Evolutionary conservation across 1,140 invertebrate genomes (phyloP).

Genomic region (Nebria ingens): DNA sequence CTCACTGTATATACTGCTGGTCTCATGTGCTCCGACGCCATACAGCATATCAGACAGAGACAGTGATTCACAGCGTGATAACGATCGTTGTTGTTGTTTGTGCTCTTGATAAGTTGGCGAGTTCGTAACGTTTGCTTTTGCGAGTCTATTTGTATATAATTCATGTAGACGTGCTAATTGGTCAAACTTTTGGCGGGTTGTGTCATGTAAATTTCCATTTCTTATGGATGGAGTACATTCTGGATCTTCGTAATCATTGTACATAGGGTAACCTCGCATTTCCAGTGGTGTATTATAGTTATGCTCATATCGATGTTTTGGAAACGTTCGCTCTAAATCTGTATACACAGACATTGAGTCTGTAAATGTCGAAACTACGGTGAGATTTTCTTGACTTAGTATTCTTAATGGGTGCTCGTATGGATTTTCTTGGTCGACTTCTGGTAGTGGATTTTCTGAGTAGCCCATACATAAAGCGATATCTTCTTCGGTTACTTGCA

Average conservation of each 20-base stretch:
- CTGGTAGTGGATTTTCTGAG: conserved; percentile 56
- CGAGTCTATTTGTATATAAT: conserved; percentile 54
- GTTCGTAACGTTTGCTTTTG: conserved; percentile 46
- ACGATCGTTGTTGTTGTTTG: conserved; percentile 30
- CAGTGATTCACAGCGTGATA: conserved; percentile 51
- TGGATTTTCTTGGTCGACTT: conserved; percentile 51
- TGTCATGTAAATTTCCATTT: conserved; percentile 18
- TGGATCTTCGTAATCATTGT: conserved; percentile 32
- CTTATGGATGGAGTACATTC: conserved; percentile 25
- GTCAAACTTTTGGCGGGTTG: conserved; percentile 44
- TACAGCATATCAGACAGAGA: conserved; percentile 59
- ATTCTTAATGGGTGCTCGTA: conserved; percentile 75
- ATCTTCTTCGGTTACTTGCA: conserved; percentile 86
- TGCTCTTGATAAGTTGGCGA: conserved; percentile 42
- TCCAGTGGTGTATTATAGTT: conserved; percentile 11
- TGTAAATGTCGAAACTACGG: conserved; percentile 77
- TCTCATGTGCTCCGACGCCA: conserved; percentile 50
- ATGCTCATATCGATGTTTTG: conserved; percentile 28
- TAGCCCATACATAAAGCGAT: conserved; percentile 76
- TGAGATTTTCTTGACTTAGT: conserved; percentile 81
- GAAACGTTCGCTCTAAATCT: conserved; percentile 51
- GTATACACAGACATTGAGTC: conserved; percentile 69
- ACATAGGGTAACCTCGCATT: conserved; percentile 20
- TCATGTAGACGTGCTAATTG: conserved; percentile 56
- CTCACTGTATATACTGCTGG: conserved; percentile 69